These are phyloP conservation scores for Trachelus iudaicus DNA, from an alignment of 2,888 invertebrate species.

Conservation along the genomic window DNA sequence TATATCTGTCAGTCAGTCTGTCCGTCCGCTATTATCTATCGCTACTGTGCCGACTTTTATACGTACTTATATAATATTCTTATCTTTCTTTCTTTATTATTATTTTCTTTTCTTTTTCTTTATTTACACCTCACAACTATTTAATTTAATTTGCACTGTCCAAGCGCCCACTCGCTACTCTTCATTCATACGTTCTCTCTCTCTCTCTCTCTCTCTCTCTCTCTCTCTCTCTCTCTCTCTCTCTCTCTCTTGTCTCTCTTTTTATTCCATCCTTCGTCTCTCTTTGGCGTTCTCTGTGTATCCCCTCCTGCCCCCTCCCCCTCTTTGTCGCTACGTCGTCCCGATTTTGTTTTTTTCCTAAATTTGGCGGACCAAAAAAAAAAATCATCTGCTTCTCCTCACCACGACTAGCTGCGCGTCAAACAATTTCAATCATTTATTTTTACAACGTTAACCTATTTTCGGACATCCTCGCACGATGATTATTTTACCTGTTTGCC, in stretches of 20 bases:
- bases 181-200: not conserved
- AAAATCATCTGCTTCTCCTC: not conserved
- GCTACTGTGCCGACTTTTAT: not conserved
- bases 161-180: not conserved
- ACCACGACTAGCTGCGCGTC: not conserved
- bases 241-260: not conserved
- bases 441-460: not conserved
- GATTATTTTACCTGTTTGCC: conserved; percentile 21
- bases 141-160: not conserved
- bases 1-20: conserved; percentile 47
- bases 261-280: not conserved
- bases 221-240: not conserved
- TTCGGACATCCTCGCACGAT: not conserved
- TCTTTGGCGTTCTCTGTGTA: not conserved
- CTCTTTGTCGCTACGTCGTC: not conserved
- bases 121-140: not conserved
- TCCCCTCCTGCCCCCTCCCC: not conserved
- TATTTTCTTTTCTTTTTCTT: not conserved
- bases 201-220: not conserved
- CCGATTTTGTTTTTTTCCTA: not conserved
- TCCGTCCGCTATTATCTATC: conserved; percentile 44
- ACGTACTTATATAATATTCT: not conserved
- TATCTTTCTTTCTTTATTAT: conserved; percentile 9
- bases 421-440: not conserved
- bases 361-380: not conserved